Base-by-base conservation (phyloP, 2,797 vertebrate genomes). In the Ctenopoma multispine region DNA sequence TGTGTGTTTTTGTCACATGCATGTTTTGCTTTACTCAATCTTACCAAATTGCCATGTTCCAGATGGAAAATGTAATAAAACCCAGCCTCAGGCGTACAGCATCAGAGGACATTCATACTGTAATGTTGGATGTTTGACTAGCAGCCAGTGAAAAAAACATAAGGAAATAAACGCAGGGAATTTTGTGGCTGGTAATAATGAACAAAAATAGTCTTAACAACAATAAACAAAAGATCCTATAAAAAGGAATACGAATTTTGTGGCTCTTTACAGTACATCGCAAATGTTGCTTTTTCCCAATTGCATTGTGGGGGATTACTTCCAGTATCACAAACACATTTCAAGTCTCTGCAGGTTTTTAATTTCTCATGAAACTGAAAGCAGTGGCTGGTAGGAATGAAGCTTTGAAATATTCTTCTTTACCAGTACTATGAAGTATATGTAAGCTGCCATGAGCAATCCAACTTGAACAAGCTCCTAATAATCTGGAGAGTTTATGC, bases 1-100 rank as follows among this genome's bases (percentile, higher is more conserved):
- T 7, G 44, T 72, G 46, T 56, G 57, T 63, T 59, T 54, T 60
- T 74, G 62, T 69, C 54, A 36, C 29, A 11, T 77, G 75, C 69
- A 76, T 81, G 80, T 63, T 68, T 64, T 51, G 15, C 61, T 66
- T 64, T 55, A 29, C 40, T 27, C 40, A 69, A 18, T 71, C 62
- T 41, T 23, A 60, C 31, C n/a, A 58, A 60, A 73, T 54, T 41
- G 54, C 49, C 4, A 0, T 60, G 7, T 29, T 55, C 23, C 67
- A 79, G 55, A 53, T 46, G 47, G 56, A 62, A 59, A 68, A 56
- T 63, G 51, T 49, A 24, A 69, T 66, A n/a, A 66, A 70, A 4
- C 31, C 24, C 18, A 41, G 51, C 38, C 41, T 65, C 20, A 15
- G 53, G 40, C 57, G 49, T n/a, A 51, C 15, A 1, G 31, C 70